These are phyloP conservation scores for Anabacerthia variegaticeps DNA, from an alignment of 2,797 vertebrate genomes.

Conservation along the genomic window DNA sequence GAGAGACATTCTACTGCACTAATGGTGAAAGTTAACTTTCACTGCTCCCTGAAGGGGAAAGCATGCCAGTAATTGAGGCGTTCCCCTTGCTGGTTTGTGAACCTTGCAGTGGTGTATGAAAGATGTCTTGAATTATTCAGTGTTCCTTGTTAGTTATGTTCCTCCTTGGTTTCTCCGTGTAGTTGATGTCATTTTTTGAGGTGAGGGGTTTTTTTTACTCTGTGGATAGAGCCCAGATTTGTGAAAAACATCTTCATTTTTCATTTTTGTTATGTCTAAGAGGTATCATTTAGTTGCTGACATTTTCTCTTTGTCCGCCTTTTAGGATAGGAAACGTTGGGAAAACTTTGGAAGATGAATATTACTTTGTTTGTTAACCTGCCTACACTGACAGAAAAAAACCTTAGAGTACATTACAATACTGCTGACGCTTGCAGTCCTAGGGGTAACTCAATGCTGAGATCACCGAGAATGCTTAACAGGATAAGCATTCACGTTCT, in stretches of 20 bases:
- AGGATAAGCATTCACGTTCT: not conserved
- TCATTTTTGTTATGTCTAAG: not conserved
- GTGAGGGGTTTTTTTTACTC: not conserved
- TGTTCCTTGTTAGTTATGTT: conserved; percentile 10
- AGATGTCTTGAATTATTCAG: conserved; percentile 60
- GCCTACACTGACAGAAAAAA: not conserved
- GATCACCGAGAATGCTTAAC: conserved; percentile 32
- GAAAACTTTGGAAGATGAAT: not conserved
- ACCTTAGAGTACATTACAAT: not conserved
- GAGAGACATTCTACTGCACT: not conserved
- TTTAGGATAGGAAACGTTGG: not conserved
- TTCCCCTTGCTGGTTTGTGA: not conserved
- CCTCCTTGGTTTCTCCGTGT: conserved; percentile 29
- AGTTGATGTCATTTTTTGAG: not conserved
- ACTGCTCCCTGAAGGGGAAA: conserved; percentile 37
- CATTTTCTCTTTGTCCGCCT: not conserved
- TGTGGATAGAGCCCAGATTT: not conserved
- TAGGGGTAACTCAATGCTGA: conserved; percentile 24
- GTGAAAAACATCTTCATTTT: not conserved
- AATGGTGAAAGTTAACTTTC: conserved; percentile 46
- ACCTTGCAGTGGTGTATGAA: not conserved
- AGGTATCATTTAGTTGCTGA: not conserved
- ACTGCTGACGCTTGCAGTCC: conserved; percentile 26
- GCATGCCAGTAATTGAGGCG: not conserved
- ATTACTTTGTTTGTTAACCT: not conserved